Evolutionary conservation across 1,140 invertebrate species (phyloP), one percentile per base, ranked within the genome.

Genomic region (Triops cancriformis): DNA sequence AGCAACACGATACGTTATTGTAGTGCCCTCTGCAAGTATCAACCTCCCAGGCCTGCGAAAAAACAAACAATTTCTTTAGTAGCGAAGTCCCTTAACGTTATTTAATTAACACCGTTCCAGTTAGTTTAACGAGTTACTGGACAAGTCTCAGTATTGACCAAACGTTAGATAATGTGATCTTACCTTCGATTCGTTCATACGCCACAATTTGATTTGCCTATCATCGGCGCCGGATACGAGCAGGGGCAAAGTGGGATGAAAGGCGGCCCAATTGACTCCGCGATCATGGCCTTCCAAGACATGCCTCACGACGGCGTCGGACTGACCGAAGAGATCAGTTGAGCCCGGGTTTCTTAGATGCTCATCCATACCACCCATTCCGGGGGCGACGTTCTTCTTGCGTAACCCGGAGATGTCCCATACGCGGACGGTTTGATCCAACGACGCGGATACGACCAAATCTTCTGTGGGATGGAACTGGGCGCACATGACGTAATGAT

Each of bases 401-500:
- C 97, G 87, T 77, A 99, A 85, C 4, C 94, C 93, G 23, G 96
- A 98, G 83, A 99, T 98, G 84, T 99, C 98, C 98, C 98, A 99
- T 14, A 99, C 95, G 73, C 98, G 88, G 2, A 99, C 96, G 18
- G 97, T 98, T 84, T 98, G 97, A 88, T 99, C 98, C 18, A 99
- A 86, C 0, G 97, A 99, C 1, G 97, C 97, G 0, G 97, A 99
- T 0, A 99, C 96, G 26, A 99, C 91, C 42, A 99, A 89, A 86
- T 99, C 98, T 83, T 99, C 97, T 0, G 91, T 91, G 0, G 94
- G 95, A 86, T 99, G 98, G 85, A 99, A 99, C 82, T 96, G 94
- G 0, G 98, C 98, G 86, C 96, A 98, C 98, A 99, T 99, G 0
- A 99, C 98, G 87, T 99, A 99, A 85, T 99, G 98, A 86, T 98